Evolutionary conservation across 2,797 vertebrate genomes (phyloP).

Genomic region (Tokudaia muenninki): DNA sequence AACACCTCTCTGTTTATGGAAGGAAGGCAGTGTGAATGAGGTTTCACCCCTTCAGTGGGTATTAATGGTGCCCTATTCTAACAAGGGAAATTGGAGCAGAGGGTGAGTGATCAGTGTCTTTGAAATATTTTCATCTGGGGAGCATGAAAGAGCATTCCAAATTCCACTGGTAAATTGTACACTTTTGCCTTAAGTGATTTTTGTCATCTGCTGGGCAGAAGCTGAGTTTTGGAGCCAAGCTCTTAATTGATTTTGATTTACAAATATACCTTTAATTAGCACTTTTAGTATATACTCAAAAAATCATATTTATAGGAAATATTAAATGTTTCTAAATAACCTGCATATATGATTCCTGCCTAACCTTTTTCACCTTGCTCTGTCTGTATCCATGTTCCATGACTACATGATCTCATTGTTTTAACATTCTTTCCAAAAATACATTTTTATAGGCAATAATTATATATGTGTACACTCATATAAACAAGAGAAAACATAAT

Average conservation of each 20-base stretch:
- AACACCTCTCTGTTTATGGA: background rate
- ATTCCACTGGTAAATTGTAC: slow-evolving; percentile 74
- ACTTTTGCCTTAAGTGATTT: slow-evolving; percentile 82
- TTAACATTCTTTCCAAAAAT: background rate
- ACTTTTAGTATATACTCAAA: slow-evolving; percentile 74
- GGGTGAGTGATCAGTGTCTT: slow-evolving; percentile 53
- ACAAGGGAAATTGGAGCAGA: background rate
- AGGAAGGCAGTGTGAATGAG: slow-evolving; percentile 33
- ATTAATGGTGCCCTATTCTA: slow-evolving; percentile 18
- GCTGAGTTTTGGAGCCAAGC: slow-evolving; percentile 78
- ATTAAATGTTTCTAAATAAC: slow-evolving; percentile 77
- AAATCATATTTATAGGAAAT: slow-evolving; percentile 77
- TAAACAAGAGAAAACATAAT: slow-evolving; percentile 54
- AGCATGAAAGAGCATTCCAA: slow-evolving; percentile 78
- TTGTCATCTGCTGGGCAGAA: slow-evolving; percentile 82
- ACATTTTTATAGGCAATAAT: background rate
- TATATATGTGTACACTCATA: background rate
- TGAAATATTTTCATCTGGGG: slow-evolving; percentile 78
- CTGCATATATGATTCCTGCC: slow-evolving; percentile 57
- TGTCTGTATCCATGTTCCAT: background rate
- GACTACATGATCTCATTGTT: background rate
- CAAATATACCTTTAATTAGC: slow-evolving; percentile 84
- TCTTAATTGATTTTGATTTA: slow-evolving; percentile 84
- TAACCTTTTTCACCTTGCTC: slow-evolving; percentile 18
- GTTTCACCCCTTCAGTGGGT: background rate